phyloP scores from a whole-genome alignment of 2,888 invertebrate genomes.

The Xanthorhoe spadicearia region DNA sequence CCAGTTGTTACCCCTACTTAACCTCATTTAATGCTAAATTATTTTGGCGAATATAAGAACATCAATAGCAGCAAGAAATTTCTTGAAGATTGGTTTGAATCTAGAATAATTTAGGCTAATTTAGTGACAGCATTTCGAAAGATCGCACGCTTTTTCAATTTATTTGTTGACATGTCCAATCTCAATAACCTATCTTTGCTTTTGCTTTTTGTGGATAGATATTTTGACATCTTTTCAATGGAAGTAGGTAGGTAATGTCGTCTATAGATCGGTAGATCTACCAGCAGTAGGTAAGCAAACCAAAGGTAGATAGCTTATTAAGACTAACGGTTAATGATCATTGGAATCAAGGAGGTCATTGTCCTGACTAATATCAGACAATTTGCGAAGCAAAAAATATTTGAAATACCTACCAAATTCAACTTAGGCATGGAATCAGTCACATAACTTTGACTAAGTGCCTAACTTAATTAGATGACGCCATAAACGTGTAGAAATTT shows the following conservation, averaged over 20 bases:
- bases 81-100: slow-evolving; percentile 5
- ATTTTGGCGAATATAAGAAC: neutral
- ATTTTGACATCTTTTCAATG: too few relatives aligned
- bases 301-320: too few relatives aligned
- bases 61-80: neutral
- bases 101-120: neutral
- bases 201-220: too few relatives aligned
- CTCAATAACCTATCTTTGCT: too few relatives aligned
- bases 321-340: too few relatives aligned
- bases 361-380: too few relatives aligned
- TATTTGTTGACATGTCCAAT: neutral
- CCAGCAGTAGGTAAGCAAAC: too few relatives aligned
- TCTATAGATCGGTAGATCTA: too few relatives aligned
- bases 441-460: neutral
- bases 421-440: neutral
- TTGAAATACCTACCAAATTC: too few relatives aligned
- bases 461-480: neutral
- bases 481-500: neutral
- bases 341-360: too few relatives aligned
- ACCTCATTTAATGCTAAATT: slow-evolving; percentile 2
- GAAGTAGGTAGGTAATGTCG: too few relatives aligned
- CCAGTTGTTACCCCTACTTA: slow-evolving; percentile 1
- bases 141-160: neutral
- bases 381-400: too few relatives aligned
- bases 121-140: slow-evolving; percentile 7